Conservation (phyloP, 2,797 vertebrate genomes). For the Ficedula albicollis region DNA sequence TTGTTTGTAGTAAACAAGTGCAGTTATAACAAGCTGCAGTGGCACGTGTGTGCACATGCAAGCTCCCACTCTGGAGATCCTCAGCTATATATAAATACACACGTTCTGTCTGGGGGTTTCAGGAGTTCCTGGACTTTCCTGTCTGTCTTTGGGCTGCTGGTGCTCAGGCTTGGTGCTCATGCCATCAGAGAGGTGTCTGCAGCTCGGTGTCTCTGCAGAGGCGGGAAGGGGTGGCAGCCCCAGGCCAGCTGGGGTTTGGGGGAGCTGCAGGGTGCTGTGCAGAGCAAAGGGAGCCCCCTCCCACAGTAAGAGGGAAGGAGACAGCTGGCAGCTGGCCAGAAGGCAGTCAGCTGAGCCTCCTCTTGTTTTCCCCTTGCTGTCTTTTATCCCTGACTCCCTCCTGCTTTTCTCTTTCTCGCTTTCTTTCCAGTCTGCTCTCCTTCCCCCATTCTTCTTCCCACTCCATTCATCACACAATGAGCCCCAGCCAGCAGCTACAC, state of each 20-base stretch:
- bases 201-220: neutral
- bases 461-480: slow-evolving; percentile 44
- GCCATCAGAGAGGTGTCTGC: neutral
- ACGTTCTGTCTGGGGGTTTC: neutral
- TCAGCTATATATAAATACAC: neutral
- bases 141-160: neutral
- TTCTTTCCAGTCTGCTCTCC: neutral
- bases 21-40: neutral
- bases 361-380: neutral
- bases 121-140: neutral
- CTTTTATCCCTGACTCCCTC: slow-evolving; percentile 5
- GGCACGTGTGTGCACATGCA: neutral
- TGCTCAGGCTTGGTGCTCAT: neutral
- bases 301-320: neutral
- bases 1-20: slow-evolving; percentile 54
- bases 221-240: neutral
- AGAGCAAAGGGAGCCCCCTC: neutral
- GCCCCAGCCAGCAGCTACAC: slow-evolving; percentile 3
- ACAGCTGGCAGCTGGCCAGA: neutral
- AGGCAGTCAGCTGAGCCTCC: neutral
- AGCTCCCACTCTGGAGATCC: neutral
- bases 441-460: slow-evolving; percentile 33
- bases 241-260: neutral
- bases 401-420: neutral
- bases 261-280: neutral